phyloP scores from a whole-genome alignment of 1,140 invertebrate species.

The Temnothorax longispinosus region DNA sequence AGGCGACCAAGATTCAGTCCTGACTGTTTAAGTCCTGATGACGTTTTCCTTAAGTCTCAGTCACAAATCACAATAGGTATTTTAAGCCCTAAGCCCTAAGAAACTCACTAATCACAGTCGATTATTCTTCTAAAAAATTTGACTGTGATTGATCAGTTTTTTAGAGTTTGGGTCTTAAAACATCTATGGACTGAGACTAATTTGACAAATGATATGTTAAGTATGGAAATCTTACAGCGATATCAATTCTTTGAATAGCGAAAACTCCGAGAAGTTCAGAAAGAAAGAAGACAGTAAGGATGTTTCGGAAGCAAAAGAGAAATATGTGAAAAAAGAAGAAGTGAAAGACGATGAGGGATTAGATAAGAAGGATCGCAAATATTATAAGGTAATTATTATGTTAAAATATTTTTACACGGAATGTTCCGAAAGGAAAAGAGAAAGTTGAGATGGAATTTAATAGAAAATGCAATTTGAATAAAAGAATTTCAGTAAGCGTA shows the following conservation, averaged over 20 bases:
- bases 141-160: too few species aligned
- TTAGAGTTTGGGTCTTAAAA: too few species aligned
- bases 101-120: too few species aligned
- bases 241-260: conserved; percentile 63
- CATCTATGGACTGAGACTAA: too few species aligned
- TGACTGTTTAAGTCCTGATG: too few species aligned
- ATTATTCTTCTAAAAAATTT: too few species aligned
- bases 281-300: conserved; percentile 83
- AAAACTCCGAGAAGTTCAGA: conserved; percentile 79
- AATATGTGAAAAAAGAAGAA: conserved; percentile 85
- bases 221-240: not conserved
- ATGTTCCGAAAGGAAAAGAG: not conserved
- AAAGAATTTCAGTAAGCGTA: not conserved
- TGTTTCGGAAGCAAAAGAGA: conserved; percentile 83
- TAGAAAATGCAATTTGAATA: not conserved
- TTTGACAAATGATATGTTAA: not conserved
- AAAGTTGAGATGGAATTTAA: not conserved
- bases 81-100: too few species aligned
- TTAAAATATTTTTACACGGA: not conserved
- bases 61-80: too few species aligned
- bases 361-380: conserved; percentile 85
- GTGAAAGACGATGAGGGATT: conserved; percentile 84
- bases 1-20: too few species aligned
- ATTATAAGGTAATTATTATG: conserved; percentile 83
- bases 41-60: too few species aligned